These are phyloP conservation scores for Agonopterix subpropinquella DNA, from an alignment of 2,888 invertebrate genomes.

Conservation along the genomic window DNA sequence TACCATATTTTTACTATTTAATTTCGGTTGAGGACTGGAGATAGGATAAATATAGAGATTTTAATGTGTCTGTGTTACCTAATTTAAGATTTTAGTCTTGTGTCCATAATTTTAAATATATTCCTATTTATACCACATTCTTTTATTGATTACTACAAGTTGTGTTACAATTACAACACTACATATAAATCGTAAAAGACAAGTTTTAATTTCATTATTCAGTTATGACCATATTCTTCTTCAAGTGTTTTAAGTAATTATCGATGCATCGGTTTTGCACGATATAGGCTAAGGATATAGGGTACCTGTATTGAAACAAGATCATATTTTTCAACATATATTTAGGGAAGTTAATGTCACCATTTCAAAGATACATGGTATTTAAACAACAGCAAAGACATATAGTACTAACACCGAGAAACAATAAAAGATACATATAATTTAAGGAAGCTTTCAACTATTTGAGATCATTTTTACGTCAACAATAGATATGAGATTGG, in stretches of 20 bases:
- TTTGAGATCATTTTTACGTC: not conserved
- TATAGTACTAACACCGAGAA: slow-evolving; percentile 16
- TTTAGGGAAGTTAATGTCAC: slow-evolving; percentile 64
- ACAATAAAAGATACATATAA: slow-evolving; percentile 9
- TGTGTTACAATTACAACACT: too few species aligned
- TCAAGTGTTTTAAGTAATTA: too few species aligned
- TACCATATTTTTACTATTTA: too few species aligned
- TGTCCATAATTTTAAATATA: slow-evolving; percentile 7
- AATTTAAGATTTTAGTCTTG: slow-evolving; percentile 7
- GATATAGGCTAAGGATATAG: too few species aligned
- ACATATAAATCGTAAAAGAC: too few species aligned
- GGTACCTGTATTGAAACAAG: slow-evolving; percentile 20
- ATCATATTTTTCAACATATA: slow-evolving; percentile 55
- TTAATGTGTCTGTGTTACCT: slow-evolving; percentile 4
- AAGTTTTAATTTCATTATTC: too few species aligned
- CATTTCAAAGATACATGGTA: slow-evolving; percentile 28
- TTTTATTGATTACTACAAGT: not conserved
- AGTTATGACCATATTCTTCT: too few species aligned
- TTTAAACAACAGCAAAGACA: not conserved
- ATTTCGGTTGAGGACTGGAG: too few species aligned
- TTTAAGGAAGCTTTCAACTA: too few species aligned
- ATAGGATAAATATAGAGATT: not conserved
- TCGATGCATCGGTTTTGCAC: not conserved
- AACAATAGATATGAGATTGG: too few species aligned
- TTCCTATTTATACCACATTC: not conserved